phyloP scores from a whole-genome alignment of 2,797 vertebrate genomes.

The Falco naumanni region DNA sequence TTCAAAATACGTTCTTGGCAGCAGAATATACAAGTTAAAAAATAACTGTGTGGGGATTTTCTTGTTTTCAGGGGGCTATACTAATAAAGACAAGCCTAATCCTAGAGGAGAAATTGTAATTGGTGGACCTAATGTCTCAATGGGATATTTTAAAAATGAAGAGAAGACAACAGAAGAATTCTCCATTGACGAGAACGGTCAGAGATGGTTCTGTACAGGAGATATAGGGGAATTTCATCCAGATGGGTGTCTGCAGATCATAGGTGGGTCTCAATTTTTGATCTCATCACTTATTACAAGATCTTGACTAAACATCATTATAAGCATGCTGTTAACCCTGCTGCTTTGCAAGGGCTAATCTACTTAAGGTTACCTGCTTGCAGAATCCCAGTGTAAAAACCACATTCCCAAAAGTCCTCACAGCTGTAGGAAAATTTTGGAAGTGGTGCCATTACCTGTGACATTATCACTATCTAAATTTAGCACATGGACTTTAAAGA shows the following conservation, averaged over 20 bases:
- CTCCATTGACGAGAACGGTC: slow-evolving; percentile 85
- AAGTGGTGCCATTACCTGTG: neutral
- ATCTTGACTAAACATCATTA: neutral
- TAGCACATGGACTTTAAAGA: neutral
- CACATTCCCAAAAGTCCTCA: neutral
- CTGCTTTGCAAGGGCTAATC: neutral
- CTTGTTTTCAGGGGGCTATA: slow-evolving; percentile 88
- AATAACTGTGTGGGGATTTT: neutral
- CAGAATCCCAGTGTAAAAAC: neutral
- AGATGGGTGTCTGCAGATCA: slow-evolving; percentile 96
- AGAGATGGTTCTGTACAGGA: slow-evolving; percentile 97
- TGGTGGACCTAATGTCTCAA: slow-evolving; percentile 94
- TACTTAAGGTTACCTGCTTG: neutral
- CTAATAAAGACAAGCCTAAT: slow-evolving; percentile 88
- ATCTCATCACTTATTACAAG: neutral
- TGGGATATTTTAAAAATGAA: slow-evolving; percentile 92
- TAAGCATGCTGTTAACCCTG: neutral
- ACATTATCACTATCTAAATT: neutral
- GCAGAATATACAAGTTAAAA: neutral
- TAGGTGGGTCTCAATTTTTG: slow-evolving; percentile 80
- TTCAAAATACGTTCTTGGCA: neutral
- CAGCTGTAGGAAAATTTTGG: neutral
- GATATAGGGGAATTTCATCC: slow-evolving; percentile 94
- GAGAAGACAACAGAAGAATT: slow-evolving; percentile 86
- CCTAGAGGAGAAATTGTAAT: slow-evolving; percentile 95